These are phyloP conservation scores for Psittacus erithacus DNA, from an alignment of 2,113 vertebrate species.

Conservation along the genomic window DNA sequence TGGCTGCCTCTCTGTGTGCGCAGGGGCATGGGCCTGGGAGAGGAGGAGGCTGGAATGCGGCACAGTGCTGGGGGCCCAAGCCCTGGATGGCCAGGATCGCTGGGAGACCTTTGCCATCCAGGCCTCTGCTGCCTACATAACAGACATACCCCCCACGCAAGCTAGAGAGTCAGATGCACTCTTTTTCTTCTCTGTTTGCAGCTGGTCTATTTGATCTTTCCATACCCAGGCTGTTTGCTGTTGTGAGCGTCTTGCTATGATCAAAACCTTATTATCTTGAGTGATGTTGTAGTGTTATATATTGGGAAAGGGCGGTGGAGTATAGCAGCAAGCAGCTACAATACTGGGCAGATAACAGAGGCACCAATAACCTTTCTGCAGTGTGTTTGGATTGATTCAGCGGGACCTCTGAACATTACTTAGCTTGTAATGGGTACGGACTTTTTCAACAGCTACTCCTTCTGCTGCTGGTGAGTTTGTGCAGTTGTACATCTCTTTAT, in stretches of 20 bases:
- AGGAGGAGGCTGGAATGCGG: constrained; percentile 71
- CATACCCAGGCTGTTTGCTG: constrained; percentile 39
- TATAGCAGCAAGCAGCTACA: background rate
- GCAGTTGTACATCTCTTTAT: background rate
- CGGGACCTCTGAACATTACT: background rate
- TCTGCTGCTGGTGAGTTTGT: background rate
- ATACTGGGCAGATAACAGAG: background rate
- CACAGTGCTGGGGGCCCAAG: constrained; percentile 52
- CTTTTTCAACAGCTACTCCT: background rate
- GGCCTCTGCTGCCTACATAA: constrained; percentile 38
- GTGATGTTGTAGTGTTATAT: background rate
- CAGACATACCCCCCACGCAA: background rate
- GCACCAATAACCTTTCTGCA: background rate
- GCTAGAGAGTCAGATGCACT: constrained; percentile 4
- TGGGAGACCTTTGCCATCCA: constrained; percentile 37
- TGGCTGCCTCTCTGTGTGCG: constrained; percentile 75
- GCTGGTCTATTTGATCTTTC: constrained; percentile 70
- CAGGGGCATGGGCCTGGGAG: constrained; percentile 56
- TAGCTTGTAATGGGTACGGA: background rate
- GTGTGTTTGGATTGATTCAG: background rate
- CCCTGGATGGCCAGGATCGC: constrained; percentile 39
- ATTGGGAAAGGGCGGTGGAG: constrained; percentile 13
- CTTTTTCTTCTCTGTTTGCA: constrained; percentile 3
- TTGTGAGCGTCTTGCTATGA: background rate
- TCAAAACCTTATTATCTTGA: constrained; percentile 32